Base-by-base conservation (phyloP, 2,113 vertebrate genomes). In the Arizona elegans region DNA sequence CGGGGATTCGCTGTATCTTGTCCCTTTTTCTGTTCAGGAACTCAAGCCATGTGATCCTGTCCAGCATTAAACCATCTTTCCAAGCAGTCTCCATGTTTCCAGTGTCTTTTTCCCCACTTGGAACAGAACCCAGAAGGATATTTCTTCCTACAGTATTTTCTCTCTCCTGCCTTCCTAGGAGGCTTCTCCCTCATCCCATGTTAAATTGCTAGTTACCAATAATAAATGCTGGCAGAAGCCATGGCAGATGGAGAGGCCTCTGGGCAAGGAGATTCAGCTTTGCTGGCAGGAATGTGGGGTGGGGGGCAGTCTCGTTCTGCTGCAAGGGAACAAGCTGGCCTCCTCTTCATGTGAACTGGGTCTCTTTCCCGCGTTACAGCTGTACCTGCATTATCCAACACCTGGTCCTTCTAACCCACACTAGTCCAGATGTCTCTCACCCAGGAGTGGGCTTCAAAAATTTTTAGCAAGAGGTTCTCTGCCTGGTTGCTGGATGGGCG, bases 151-250 rank as follows among this genome's bases (percentile, higher is more conserved):
- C 38, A 43, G 38, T 43, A 43, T 75, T 75, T 75, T 81, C 75
- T 86, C 55, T 87, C 86, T 24, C 47, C n/a, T 50, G 38, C 50
- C 33, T 58, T 70, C 86, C 88, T 52, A 90, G 56, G 17, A 81
- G 13, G 56, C 59, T 90, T 92, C 86, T 86, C 92, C 75, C 75
- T 8, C 8, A 12, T 9, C 75, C 33, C 43, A 26, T 86, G 50
- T 93, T 90, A 93, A 93, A 93, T 93, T 93, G 92, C 92, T 93
- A 90, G 88, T 90, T 93, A 86, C 70, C 86, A 81, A 86, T 93
- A 90, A 93, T 93, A 93, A 90, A 90, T 23, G 26, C 75, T 53
- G 92, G 55, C 55, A 6, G 75, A 93, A 62, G 55, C 23, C 0
- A 29, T 8, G 88, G 75, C 75, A 62, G 88, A 75, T 90, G 88